These are phyloP conservation scores for Ormyrus pomaceus DNA, from an alignment of 2,888 invertebrate species.

Conservation along the genomic window DNA sequence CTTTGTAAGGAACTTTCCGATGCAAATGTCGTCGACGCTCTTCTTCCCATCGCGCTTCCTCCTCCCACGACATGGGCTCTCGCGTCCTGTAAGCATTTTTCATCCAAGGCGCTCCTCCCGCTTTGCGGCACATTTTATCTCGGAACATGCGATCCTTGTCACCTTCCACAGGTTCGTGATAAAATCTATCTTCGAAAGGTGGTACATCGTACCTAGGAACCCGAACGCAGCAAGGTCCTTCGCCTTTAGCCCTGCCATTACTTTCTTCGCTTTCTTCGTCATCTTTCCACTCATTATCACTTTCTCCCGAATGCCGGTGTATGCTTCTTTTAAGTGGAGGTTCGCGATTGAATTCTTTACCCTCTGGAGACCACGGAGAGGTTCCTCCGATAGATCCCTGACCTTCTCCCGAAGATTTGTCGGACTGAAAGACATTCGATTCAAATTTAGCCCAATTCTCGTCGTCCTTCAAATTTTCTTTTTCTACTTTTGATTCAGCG, in stretches of 20 bases:
- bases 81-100: conserved; percentile 80
- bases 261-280: conserved; percentile 75
- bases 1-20: conserved; percentile 68
- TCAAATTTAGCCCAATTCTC: conserved; percentile 75
- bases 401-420: conserved; percentile 69
- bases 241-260: conserved; percentile 71
- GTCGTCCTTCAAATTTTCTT: conserved; percentile 67
- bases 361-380: conserved; percentile 88
- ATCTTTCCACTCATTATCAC: conserved; percentile 74
- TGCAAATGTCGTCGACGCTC: conserved; percentile 66
- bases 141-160: conserved; percentile 69
- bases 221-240: conserved; percentile 72
- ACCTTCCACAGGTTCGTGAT: conserved; percentile 64
- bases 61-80: conserved; percentile 89
- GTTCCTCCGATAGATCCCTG: conserved; percentile 75
- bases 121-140: conserved; percentile 66
- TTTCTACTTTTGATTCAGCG: conserved; percentile 61
- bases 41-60: conserved; percentile 79
- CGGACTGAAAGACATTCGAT: conserved; percentile 67
- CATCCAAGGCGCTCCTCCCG: conserved; percentile 69
- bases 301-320: conserved; percentile 74
- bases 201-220: conserved; percentile 65
- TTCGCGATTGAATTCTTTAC: conserved; percentile 79
- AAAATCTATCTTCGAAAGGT: conserved; percentile 66
- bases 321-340: conserved; percentile 58